phyloP scores from a whole-genome alignment of 2,888 invertebrate species.

The Trachelus troglodyta region DNA sequence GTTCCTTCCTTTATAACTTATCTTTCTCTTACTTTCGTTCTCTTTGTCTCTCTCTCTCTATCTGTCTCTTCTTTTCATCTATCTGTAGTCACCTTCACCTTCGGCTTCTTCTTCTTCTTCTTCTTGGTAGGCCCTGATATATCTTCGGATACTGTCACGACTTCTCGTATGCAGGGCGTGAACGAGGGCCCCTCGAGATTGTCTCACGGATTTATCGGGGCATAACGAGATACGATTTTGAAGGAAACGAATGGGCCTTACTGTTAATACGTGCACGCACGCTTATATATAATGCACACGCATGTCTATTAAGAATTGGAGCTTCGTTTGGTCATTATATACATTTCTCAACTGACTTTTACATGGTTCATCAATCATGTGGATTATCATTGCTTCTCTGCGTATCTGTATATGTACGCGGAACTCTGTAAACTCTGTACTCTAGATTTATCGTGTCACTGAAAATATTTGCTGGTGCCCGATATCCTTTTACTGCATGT shows the following conservation, averaged over 20 bases:
- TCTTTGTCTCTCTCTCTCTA: background rate
- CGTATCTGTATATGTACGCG: no score
- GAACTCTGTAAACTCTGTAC: no score
- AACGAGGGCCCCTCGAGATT: conserved; percentile 33
- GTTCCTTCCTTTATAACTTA: background rate
- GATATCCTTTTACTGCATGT: no score
- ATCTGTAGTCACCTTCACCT: conserved; percentile 22
- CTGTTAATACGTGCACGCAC: no score
- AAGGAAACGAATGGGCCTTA: background rate
- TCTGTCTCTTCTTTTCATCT: background rate
- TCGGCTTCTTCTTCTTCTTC: background rate
- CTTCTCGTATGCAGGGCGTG: conserved; percentile 37
- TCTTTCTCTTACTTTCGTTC: background rate
- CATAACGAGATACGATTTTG: conserved; percentile 6
- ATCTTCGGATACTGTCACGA: conserved; percentile 45
- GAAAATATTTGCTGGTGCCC: no score
- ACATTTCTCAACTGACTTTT: no score
- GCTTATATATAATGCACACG: no score
- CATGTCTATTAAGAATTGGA: no score
- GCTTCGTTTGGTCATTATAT: no score
- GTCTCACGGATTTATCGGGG: conserved; percentile 16
- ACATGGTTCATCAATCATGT: no score
- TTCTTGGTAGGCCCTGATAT: conserved; percentile 35
- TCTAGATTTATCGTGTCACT: no score
- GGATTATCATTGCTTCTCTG: no score